Base-by-base conservation (phyloP, 2,797 vertebrate genomes). In the Steatocranus sp. region DNA sequence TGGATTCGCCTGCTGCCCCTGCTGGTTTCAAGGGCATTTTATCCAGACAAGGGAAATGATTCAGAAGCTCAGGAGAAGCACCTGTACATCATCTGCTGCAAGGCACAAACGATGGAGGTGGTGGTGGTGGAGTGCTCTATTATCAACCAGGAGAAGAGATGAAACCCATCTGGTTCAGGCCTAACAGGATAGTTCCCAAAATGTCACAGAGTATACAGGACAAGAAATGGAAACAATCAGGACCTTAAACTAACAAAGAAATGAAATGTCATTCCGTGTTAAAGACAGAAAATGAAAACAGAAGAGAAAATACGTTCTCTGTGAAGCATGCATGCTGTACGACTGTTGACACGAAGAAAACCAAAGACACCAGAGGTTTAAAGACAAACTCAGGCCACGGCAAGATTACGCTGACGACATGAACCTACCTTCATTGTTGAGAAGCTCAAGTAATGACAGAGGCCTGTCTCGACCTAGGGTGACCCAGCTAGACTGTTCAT, bases 11-110 rank as follows among this genome's bases (percentile, higher is more conserved):
- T 73, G 58, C 82, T 84, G 48, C 74, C 83, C 85, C 79, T 56
- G 79, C 79, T 81, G 82, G 75, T 86, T 87, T 92, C 89, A 95
- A 92, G 91, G 92, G 77, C 82, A n/a, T 88, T 89, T 90, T 68
- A 86, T 87, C 50, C 82, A 76, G 75, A 70, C 1, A 27, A 79
- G 70, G 51, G 50, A 75, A 75, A 76, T 46, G 25, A 76, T 63
- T 49, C 17, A 53, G 30, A 58, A 73, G 68, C 51, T 51, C 27
- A 41, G 49, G 78, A 78, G 58, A 53, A 86, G 87, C 87, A 82
- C 83, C 78, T 90, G 78, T 80, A 82, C 73, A 32, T 86, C 82
- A 87, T 86, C 58, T 78, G 81, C 79, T 84, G 78, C 14, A 6
- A 77, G 77, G 49, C 46, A 43, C 66, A 56, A 74, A 30, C 5